Base-by-base conservation (phyloP, 2,888 invertebrate genomes). In the Orthosia gracilis region DNA sequence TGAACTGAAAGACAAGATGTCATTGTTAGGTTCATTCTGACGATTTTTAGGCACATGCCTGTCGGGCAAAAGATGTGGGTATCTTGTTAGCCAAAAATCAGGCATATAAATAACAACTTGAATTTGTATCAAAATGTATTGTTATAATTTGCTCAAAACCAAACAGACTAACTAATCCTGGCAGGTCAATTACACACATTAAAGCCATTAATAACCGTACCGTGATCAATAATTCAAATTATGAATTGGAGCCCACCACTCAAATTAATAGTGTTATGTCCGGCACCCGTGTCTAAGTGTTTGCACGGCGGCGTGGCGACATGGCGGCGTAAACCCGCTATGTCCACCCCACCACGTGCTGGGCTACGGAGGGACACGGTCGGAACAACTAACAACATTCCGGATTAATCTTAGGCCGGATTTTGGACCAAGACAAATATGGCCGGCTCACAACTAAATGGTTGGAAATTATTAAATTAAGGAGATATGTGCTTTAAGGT, bases 371-470 rank as follows among this genome's bases (percentile, higher is more conserved):
- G 80, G 85, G 84, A 87, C 85, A 72, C 59, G 76, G 81, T 89
- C 89, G 92, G 92, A 91, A 92, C 90, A 90, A 91, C 89, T 92
- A 92, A 92, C 93, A 91, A 92, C 92, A 94, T 91, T 94, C 91
- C 87, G 93, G 92, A 94, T 95, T 96, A 95, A 94, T 94, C 93
- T 94, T 92, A 91, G 94, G 92, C 92, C 93, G 92, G 94, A 94
- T 94, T 94, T 94, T 89, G 91, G 92, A 91, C 92, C 92, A 95
- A 95, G 95, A 95, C 95, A 95, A 95, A 95, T 95, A 95, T 94
- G 93, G 92, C 91, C 89, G 91, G 85, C 90, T 89, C 76, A 88
- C 87, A 89, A 91, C 93, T 94, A 94, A 95, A 95, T 91, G 94
- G 90, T 91, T 92, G 93, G 93, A 94, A 94, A 94, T 95, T 95